Conservation (phyloP, 2,113 vertebrate species). For the Nannobrachium achirus region DNA sequence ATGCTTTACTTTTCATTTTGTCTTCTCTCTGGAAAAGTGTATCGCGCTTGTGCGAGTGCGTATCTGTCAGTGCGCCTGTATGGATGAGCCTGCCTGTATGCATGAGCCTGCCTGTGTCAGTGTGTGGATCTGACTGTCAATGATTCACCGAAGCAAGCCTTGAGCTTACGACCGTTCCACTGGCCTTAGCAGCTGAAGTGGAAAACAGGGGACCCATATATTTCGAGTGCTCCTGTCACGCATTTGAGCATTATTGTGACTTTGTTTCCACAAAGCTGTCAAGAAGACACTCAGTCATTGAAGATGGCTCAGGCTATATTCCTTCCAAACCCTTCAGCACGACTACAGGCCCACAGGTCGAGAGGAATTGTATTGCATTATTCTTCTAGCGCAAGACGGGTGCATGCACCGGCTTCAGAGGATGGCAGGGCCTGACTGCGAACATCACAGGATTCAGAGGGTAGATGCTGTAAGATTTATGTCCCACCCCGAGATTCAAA, state of each 20-base stretch:
- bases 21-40: constrained; percentile 12
- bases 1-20: constrained; percentile 43
- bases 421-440: constrained; percentile 27
- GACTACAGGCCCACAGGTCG: neutral
- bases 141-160: constrained; percentile 38
- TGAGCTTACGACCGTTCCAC: constrained; percentile 29
- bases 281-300: neutral
- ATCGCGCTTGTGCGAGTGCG: neutral
- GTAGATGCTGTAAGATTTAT: neutral
- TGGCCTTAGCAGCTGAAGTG: constrained; percentile 35
- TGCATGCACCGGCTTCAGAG: constrained; percentile 1
- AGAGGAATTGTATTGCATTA: constrained; percentile 12
- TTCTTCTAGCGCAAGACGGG: neutral
- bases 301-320: neutral
- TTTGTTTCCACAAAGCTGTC: constrained; percentile 5
- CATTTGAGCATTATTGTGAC: constrained; percentile 10
- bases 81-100: constrained; percentile 14
- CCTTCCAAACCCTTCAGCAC: constrained; percentile 8
- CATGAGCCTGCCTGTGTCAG: constrained; percentile 51
- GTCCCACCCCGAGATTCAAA: too few species aligned
- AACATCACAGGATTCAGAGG: constrained; percentile 21
- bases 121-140: constrained; percentile 6
- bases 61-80: neutral
- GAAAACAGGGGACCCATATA: constrained; percentile 24
- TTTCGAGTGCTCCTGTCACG: constrained; percentile 4